Percentiles rank a stretch among this genome's conserved stretches.
These are phyloP conservation scores for Agrilus planipennis DNA, from an alignment of 1,140 invertebrate genomes.

Conservation along the genomic window DNA sequence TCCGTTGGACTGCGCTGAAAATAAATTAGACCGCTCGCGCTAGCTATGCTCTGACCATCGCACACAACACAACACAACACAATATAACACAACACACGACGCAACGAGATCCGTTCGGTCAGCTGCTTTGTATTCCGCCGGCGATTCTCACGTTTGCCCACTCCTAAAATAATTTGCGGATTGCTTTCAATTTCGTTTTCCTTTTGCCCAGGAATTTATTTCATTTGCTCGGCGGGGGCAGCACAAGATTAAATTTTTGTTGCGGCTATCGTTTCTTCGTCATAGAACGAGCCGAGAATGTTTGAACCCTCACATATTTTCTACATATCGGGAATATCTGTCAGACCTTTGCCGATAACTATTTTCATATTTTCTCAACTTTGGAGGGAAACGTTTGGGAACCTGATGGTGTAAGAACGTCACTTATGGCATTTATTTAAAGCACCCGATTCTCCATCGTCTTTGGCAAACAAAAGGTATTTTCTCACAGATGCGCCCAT, in stretches of 20 bases:
- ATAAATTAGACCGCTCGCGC: slow-evolving; percentile 9
- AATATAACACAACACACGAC: not conserved
- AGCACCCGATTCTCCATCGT: too few species aligned
- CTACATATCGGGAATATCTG: too few species aligned
- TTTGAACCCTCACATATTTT: too few species aligned
- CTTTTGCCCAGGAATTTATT: slow-evolving; percentile 20
- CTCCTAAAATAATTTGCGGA: slow-evolving; percentile 28
- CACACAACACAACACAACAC: not conserved
- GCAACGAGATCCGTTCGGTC: slow-evolving; percentile 4
- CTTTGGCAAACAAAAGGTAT: too few species aligned
- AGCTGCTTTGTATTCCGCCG: slow-evolving; percentile 14
- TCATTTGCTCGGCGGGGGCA: slow-evolving; percentile 22
- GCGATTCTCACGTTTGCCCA: slow-evolving; percentile 18
- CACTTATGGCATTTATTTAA: too few species aligned
- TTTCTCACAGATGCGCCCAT: too few species aligned
- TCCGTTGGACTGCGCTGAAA: slow-evolving; percentile 7
- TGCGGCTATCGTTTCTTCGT: too few species aligned
- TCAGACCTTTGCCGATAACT: too few species aligned
- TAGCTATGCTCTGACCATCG: not conserved
- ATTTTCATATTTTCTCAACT: too few species aligned
- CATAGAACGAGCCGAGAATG: too few species aligned
- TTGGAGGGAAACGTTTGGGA: too few species aligned
- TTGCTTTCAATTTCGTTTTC: slow-evolving; percentile 24
- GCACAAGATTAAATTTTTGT: slow-evolving; percentile 26
- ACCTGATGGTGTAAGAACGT: too few species aligned